phyloP scores from a whole-genome alignment of 1,140 invertebrate genomes.

The Monochamus saltuarius region DNA sequence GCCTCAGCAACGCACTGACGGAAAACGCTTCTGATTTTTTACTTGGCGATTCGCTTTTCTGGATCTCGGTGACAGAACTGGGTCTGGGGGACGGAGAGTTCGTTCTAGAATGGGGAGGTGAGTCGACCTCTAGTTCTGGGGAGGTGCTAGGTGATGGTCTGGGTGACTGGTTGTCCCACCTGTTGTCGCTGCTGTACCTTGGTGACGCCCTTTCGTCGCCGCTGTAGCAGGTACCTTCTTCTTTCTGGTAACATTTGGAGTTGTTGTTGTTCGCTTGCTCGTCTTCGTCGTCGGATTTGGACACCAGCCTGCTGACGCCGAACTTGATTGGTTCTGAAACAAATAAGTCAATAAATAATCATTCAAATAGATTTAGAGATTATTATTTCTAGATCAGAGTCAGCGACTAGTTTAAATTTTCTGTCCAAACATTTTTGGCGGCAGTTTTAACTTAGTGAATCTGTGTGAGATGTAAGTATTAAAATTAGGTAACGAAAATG shows the following conservation, averaged over 20 bases:
- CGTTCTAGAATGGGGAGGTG: conserved; percentile 58
- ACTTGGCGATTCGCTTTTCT: conserved; percentile 49
- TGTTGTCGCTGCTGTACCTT: conserved; percentile 36
- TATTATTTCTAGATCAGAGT: too few species aligned
- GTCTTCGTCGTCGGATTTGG: conserved; percentile 60
- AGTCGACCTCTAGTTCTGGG: conserved; percentile 71
- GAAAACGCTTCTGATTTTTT: conserved; percentile 78
- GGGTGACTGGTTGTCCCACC: conserved; percentile 52
- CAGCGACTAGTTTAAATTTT: too few species aligned
- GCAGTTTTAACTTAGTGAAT: too few species aligned
- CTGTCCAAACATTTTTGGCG: too few species aligned
- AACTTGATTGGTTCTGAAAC: conserved; percentile 71
- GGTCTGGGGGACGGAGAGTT: conserved; percentile 55
- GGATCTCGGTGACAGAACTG: conserved; percentile 54
- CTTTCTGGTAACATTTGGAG: conserved; percentile 35
- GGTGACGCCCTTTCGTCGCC: conserved; percentile 39
- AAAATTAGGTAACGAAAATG: too few species aligned
- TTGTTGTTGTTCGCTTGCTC: conserved; percentile 53
- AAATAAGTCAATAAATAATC: conserved; percentile 37
- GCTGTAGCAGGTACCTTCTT: conserved; percentile 37
- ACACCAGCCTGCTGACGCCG: conserved; percentile 68
- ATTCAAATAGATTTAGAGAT: too few species aligned
- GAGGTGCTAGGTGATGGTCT: conserved; percentile 59
- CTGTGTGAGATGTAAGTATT: too few species aligned
- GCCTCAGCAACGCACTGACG: conserved; percentile 72